Evolutionary conservation across 1,140 invertebrate species (phyloP).

Genomic region (Hyles euphorbiae): DNA sequence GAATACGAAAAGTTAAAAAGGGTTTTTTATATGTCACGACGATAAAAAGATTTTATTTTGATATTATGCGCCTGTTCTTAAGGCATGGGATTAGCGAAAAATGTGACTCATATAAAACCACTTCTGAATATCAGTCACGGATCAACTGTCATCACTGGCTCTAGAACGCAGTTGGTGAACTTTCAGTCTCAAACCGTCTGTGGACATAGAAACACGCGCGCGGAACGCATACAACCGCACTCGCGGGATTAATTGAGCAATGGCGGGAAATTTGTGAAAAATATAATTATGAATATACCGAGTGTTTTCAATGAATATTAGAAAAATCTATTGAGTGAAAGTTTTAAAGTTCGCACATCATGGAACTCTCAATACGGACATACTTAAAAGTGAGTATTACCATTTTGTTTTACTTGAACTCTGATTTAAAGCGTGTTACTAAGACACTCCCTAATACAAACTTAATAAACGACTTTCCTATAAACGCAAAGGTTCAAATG

Average conservation of each 20-base stretch:
- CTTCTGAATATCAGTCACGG: slow-evolving; percentile 9
- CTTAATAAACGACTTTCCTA: no score
- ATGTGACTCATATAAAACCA: slow-evolving; percentile 15
- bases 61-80: no score
- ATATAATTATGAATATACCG: slow-evolving; percentile 19
- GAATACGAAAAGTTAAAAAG: no score
- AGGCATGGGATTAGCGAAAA: no score
- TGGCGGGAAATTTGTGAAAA: slow-evolving; percentile 44
- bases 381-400: slow-evolving; percentile 31
- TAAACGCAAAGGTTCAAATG: no score
- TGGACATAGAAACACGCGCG: slow-evolving; percentile 31
- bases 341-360: slow-evolving; percentile 22
- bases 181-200: slow-evolving; percentile 40
- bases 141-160: slow-evolving; percentile 18
- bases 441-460: no score
- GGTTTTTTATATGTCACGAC: no score
- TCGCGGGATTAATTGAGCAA: slow-evolving; percentile 51
- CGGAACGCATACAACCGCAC: slow-evolving; percentile 17
- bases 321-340: slow-evolving; percentile 15
- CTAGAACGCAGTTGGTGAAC: neutral
- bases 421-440: no score
- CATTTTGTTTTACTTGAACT: neutral
- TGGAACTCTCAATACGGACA: slow-evolving; percentile 34
- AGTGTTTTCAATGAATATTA: slow-evolving; percentile 10
- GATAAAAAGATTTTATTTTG: no score